phyloP scores from a whole-genome alignment of 2,888 invertebrate species.

The Standfussiana lucernea region DNA sequence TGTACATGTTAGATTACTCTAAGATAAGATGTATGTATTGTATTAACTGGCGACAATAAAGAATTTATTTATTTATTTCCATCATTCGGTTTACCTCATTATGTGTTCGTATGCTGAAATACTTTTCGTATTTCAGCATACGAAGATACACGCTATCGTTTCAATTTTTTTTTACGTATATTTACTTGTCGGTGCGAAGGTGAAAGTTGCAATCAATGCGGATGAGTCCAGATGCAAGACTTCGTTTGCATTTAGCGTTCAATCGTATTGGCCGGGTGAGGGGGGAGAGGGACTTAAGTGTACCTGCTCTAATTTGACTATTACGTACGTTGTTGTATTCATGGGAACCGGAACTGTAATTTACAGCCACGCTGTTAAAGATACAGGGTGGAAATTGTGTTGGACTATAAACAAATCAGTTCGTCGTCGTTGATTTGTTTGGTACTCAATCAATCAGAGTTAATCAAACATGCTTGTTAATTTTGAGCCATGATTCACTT shows the following conservation, averaged over 20 bases:
- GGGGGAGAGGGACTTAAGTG: not conserved
- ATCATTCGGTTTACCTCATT: not conserved
- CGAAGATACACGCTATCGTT: not conserved
- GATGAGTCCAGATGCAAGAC: conserved; percentile 45
- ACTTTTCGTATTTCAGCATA: not conserved
- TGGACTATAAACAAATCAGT: not conserved
- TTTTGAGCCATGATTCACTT: not conserved
- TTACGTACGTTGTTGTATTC: not conserved
- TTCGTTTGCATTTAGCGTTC: conserved; percentile 28
- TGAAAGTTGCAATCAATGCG: conserved; percentile 66
- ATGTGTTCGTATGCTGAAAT: too few species aligned
- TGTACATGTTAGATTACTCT: too few species aligned
- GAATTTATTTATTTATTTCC: too few species aligned
- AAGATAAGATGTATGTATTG: too few species aligned
- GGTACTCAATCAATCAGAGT: not conserved
- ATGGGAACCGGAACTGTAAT: conserved; percentile 28
- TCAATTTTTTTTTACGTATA: conserved; percentile 14
- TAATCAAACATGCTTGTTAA: not conserved
- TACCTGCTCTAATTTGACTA: conserved; percentile 29
- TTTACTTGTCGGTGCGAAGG: conserved; percentile 55
- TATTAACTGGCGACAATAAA: too few species aligned
- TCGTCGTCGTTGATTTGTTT: not conserved
- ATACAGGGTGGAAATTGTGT: too few species aligned
- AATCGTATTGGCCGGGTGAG: not conserved
- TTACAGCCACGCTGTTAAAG: not conserved